Base-by-base conservation (phyloP, 2,113 vertebrate genomes). In the Lycocorax pyrrhopterus region DNA sequence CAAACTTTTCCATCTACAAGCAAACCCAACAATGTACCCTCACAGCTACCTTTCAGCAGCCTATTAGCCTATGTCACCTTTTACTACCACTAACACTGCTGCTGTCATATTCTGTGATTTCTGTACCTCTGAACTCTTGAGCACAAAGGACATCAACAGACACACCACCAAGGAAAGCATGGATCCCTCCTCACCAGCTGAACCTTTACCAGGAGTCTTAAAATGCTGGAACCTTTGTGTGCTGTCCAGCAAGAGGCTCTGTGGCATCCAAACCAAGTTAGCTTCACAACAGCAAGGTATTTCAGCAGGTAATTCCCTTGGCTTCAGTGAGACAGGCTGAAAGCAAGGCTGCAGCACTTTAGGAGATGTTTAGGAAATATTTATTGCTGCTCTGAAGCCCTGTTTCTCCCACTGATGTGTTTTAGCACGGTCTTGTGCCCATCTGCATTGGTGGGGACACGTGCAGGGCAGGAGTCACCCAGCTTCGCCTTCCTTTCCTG, bases 401-500 rank as follows among this genome's bases (percentile, higher is more conserved):
- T 33, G 5, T 60, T 86, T 46, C 62, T 74, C 85, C 46, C 12
- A 39, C 10, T 0, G 0, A 6, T 47, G 35, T 5, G 27, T 46
- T 75, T 58, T 46, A 88, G 62, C 3, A 1, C 0, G 0, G n/a
- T 53, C 56, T 53, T 43, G 51, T 0, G 4, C 6, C 43, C 1
- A 3, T 18, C 39, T 44, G 13, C 58, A 27, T 7, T 11, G 2
- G 23, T 13, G 30, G 43, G 37, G 86, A n/a, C 2, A 5, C 0
- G 2, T 1, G 8, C 39, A 22, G 33, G 51, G 41, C 32, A 75
- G 52, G 66, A 81, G 10, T 67, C 44, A 37, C 53, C 32, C 52
- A 67, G 12, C 23, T 3, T 7, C 49, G 39, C 66, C 30, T 53
- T 84, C 26, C 35, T 77, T 30, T 47, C 59, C 59, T 60, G 35